Conservation (phyloP, 2,797 vertebrate species). For the Amphiprion clarkii region DNA sequence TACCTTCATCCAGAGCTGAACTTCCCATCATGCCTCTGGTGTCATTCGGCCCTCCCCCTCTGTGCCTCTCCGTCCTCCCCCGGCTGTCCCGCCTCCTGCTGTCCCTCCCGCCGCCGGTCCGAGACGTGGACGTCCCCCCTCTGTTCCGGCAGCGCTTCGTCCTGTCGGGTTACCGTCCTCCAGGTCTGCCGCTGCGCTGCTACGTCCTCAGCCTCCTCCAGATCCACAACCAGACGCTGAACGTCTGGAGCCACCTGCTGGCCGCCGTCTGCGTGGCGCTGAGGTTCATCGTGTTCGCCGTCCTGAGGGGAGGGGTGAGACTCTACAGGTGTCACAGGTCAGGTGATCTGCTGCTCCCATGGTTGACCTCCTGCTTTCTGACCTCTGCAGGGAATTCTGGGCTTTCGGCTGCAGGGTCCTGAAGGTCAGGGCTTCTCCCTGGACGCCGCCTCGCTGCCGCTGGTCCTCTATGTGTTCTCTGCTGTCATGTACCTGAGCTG, state of each 20-base stretch:
- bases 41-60: slow-evolving; percentile 43
- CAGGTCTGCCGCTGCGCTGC: slow-evolving; percentile 88
- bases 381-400: slow-evolving; percentile 69
- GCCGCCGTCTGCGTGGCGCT: slow-evolving; percentile 83
- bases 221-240: slow-evolving; percentile 93
- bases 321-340: neutral
- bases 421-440: slow-evolving; percentile 75
- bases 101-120: slow-evolving; percentile 87
- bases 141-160: slow-evolving; percentile 92
- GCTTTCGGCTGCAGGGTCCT: slow-evolving; percentile 65
- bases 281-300: slow-evolving; percentile 86
- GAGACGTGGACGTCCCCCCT: slow-evolving; percentile 86
- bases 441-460: slow-evolving; percentile 82
- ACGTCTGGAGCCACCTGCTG: slow-evolving; percentile 92
- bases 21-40: slow-evolving; percentile 65
- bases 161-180: slow-evolving; percentile 89
- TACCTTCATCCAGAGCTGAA: neutral
- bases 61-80: neutral
- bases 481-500: slow-evolving; percentile 89
- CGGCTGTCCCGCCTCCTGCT: slow-evolving; percentile 81
- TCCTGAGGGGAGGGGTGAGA: slow-evolving; percentile 78
- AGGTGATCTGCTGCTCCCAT: neutral
- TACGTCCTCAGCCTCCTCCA: slow-evolving; percentile 93
- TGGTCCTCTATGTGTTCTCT: slow-evolving; percentile 88
- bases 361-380: slow-evolving; percentile 29